A percentile compares a stretch with the other conserved stretches of the same genome.
Evolutionary conservation across 2,113 vertebrate species (phyloP).

Genomic region (Xiphophorus couchianus): DNA sequence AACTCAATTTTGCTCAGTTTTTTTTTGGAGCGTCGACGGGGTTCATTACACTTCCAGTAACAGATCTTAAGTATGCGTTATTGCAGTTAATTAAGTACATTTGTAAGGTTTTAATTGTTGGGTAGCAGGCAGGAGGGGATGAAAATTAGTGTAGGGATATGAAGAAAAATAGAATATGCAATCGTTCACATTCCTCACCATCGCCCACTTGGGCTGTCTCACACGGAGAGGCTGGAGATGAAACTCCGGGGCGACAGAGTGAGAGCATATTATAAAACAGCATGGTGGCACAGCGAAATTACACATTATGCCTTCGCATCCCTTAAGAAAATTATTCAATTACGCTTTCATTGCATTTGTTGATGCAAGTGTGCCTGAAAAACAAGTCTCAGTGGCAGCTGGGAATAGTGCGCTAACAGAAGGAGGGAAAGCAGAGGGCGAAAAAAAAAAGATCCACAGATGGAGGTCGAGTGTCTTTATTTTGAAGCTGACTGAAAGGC

Average conservation of each 20-base stretch:
- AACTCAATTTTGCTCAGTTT: slow-evolving; percentile 5
- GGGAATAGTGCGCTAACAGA: slow-evolving; percentile 44
- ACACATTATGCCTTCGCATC: slow-evolving; percentile 68
- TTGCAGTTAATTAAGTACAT: slow-evolving; percentile 51
- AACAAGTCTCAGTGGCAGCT: slow-evolving; percentile 43
- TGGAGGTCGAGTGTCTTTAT: slow-evolving; percentile 43
- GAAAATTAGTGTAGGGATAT: slow-evolving; percentile 32
- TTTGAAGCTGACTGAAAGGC: slow-evolving; percentile 24
- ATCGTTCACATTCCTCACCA: slow-evolving; percentile 45
- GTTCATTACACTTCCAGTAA: slow-evolving; percentile 54
- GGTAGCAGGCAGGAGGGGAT: slow-evolving; percentile 14
- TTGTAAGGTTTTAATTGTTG: slow-evolving; percentile 59
- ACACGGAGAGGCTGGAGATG: slow-evolving; percentile 52
- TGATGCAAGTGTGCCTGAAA: slow-evolving; percentile 47
- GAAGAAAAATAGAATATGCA: slow-evolving; percentile 39
- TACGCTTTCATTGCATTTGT: slow-evolving; percentile 72
- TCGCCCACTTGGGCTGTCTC: slow-evolving; percentile 51
- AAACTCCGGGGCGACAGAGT: slow-evolving; percentile 62
- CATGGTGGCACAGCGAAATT: slow-evolving; percentile 71
- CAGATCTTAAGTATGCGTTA: slow-evolving; percentile 48
- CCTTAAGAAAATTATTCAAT: slow-evolving; percentile 77
- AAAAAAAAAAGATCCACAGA: slow-evolving; percentile 9
- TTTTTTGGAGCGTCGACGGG: background rate
- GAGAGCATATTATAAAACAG: slow-evolving; percentile 71
- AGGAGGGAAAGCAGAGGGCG: background rate